Evolutionary conservation across 2,113 vertebrate genomes (phyloP), one percentile per base, ranked within the genome.

Genomic region (Platysternon megacephalum): DNA sequence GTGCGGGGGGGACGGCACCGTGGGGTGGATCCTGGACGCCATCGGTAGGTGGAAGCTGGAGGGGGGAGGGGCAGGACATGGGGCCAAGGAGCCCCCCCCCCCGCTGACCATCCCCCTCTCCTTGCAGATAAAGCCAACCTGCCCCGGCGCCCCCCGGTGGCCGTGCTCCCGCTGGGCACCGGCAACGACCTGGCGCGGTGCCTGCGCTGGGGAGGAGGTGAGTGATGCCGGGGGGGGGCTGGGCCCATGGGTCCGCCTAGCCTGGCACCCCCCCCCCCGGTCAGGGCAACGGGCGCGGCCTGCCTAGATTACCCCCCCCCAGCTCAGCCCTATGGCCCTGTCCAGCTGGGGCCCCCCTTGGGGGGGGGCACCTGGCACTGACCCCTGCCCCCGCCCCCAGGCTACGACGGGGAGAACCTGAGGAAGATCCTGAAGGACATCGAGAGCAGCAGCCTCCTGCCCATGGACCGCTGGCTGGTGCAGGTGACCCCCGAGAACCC

Each of bases 151-250:
- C 99, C 99, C 35, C 99, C 99, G 4, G 99, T 99, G 9, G 99
- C 98, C 3, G 99, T 99, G 68, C 98, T 99, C 97, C 99, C 99
- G 82, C 98, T 99, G 52, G 99, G 99, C 24, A 99, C 99, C 92
- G 99, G 99, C 96, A 99, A 99, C 93, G 99, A 99, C 96, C 98
- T 99, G 21, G 99, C 99, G 1, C 98, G 99, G 13, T 99, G 99
- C 96, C 98, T 99, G 82, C 97, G 99, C 87, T 99, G 99, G 99
- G 99, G 99, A 88, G 99, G 99, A 98, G 99, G 99, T 99, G 95
- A 98, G 98, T 91, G 58, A 19, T 12, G 76, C 68, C 9, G 55
- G 10, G 24, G 55, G 24, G 22, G 22, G 5, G 10, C 55, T 28
- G 32, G n/a, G 7, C 61, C 61, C 32, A 17, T 5, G 12, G 28